Percentiles rank a stretch among this genome's conserved stretches.
These are phyloP conservation scores for Drosophila truncata DNA, from an alignment of 1,140 invertebrate genomes.

Conservation along the genomic window DNA sequence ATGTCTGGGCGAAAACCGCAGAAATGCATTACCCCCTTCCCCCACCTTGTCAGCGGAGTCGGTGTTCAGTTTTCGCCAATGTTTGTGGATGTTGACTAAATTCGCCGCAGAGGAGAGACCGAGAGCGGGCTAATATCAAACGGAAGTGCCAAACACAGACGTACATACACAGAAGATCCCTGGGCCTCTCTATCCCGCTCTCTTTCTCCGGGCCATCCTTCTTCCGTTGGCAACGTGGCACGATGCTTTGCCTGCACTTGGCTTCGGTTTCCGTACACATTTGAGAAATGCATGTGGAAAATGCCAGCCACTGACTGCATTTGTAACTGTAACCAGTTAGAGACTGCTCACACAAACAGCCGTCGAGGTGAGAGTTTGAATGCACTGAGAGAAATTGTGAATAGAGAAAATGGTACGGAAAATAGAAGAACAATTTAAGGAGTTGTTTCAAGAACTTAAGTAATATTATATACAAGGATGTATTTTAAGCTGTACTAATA, in stretches of 20 bases:
- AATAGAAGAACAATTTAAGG: too few species aligned
- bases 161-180: conserved; percentile 33
- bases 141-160: conserved; percentile 69
- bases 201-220: conserved; percentile 60
- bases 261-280: conserved; percentile 75
- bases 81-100: conserved; percentile 70
- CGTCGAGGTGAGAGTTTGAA: not conserved
- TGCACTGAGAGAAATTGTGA: conserved; percentile 11
- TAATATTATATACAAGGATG: not conserved
- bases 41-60: not conserved
- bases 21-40: conserved; percentile 67
- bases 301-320: conserved; percentile 70
- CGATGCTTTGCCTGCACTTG: conserved; percentile 64
- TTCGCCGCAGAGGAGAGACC: conserved; percentile 65
- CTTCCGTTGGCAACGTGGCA: conserved; percentile 59
- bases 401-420: not conserved
- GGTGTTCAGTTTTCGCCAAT: conserved; percentile 53
- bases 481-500: not conserved
- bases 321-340: conserved; percentile 62
- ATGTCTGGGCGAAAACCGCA: conserved; percentile 61
- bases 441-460: not conserved
- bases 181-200: conserved; percentile 5
- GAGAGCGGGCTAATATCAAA: conserved; percentile 78
- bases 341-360: conserved; percentile 31
- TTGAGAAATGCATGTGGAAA: conserved; percentile 83